A percentile compares a stretch with the other conserved stretches of the same genome.
Evolutionary conservation across 2,888 invertebrate genomes (phyloP).

Genomic region (Boloria selene): DNA sequence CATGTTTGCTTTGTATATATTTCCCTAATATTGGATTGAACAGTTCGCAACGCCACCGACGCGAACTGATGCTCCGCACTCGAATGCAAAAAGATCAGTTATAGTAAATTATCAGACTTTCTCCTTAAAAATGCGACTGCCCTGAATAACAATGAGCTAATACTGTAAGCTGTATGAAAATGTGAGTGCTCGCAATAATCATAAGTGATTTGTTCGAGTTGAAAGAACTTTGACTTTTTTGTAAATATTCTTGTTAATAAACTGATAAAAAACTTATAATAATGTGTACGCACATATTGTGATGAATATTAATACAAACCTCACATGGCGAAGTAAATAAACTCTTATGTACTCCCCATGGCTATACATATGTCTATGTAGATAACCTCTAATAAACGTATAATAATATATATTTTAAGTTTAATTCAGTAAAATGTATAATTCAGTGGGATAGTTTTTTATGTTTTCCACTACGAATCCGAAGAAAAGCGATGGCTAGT

Average conservation of each 20-base stretch:
- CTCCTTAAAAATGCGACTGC: conserved; percentile 9
- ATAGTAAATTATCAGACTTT: conserved; percentile 1
- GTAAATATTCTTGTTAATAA: not conserved
- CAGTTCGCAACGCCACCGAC: conserved; percentile 67
- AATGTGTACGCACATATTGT: too few species aligned
- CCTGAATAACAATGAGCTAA: conserved; percentile 24
- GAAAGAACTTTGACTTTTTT: not conserved
- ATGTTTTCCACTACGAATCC: too few species aligned
- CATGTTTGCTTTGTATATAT: conserved; percentile 80
- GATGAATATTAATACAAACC: too few species aligned
- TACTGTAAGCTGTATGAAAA: conserved; percentile 6
- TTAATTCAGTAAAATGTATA: too few species aligned
- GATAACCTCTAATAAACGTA: too few species aligned
- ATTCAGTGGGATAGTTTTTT: too few species aligned
- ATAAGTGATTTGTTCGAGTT: not conserved
- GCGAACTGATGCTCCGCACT: conserved; percentile 46
- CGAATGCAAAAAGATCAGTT: conserved; percentile 50
- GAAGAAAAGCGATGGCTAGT: too few species aligned
- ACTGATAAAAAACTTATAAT: not conserved
- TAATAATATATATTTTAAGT: too few species aligned
- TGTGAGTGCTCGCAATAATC: too few species aligned
- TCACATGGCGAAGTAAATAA: too few species aligned
- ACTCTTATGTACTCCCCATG: too few species aligned
- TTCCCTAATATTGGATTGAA: conserved; percentile 78
- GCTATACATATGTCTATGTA: too few species aligned